phyloP scores from a whole-genome alignment of 2,113 vertebrate species.

The Echinops telfairi region DNA sequence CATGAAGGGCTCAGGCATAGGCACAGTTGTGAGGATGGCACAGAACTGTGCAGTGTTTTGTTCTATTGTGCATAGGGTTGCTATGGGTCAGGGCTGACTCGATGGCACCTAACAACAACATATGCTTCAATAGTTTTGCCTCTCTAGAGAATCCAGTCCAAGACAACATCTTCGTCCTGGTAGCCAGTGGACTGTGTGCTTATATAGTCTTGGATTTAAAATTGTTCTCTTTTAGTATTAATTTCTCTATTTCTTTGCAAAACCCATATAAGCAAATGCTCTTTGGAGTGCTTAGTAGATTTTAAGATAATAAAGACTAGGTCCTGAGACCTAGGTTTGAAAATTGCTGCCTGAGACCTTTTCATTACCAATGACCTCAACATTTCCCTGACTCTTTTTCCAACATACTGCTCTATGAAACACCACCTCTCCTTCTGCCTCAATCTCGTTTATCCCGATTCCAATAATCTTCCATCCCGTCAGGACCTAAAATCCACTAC shows the following conservation, averaged over 20 bases:
- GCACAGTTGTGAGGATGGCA: too few species aligned
- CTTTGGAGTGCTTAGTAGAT: neutral
- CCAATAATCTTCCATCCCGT: neutral
- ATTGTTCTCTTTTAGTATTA: neutral
- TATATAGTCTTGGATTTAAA: neutral
- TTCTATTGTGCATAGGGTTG: too few species aligned
- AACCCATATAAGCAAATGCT: neutral
- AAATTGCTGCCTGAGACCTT: neutral
- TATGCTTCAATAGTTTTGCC: too few species aligned
- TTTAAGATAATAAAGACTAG: too few species aligned
- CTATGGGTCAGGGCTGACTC: too few species aligned
- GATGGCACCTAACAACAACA: too few species aligned
- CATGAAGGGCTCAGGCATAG: too few species aligned
- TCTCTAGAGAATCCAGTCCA: too few species aligned
- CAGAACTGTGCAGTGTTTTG: too few species aligned
- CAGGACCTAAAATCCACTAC: neutral
- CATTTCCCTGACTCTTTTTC: neutral
- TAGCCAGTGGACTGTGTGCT: neutral
- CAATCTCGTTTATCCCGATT: neutral
- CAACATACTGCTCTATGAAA: neutral
- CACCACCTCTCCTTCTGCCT: neutral
- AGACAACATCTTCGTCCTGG: neutral
- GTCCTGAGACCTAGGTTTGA: neutral
- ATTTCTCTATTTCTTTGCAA: neutral
- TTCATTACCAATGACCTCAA: fast-evolving